phyloP scores from a whole-genome alignment of 92 coral and sea anemone genomes.

The Zoanthus sociatus region DNA sequence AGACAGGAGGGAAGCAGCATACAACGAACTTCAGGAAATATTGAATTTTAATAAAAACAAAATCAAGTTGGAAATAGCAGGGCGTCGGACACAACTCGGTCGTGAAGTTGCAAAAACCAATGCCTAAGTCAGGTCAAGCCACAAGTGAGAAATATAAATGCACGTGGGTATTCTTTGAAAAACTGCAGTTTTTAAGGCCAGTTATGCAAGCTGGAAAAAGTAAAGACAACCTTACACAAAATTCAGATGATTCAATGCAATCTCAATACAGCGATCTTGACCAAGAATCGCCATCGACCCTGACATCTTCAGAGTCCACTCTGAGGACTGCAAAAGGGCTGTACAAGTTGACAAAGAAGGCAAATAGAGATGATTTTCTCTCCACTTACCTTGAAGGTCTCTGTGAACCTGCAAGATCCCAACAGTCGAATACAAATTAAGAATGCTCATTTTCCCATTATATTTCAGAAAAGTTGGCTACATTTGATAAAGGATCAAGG shows the following conservation, averaged over 20 bases:
- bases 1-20: constrained; percentile 51
- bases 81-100: constrained; percentile 48
- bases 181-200: constrained; percentile 50
- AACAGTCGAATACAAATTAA: constrained; percentile 44
- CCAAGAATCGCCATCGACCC: constrained; percentile 33
- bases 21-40: constrained; percentile 48
- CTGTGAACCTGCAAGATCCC: constrained; percentile 52
- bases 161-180: constrained; percentile 46
- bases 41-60: constrained; percentile 42
- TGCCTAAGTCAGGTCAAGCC: constrained; percentile 53
- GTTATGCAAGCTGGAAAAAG: constrained; percentile 51
- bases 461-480: constrained; percentile 10
- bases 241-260: constrained; percentile 1
- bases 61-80: constrained; percentile 51
- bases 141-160: constrained; percentile 46
- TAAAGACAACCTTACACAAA: constrained; percentile 36
- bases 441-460: constrained; percentile 51
- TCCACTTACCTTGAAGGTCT: constrained; percentile 51
- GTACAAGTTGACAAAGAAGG: constrained; percentile 34
- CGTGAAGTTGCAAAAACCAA: constrained; percentile 53
- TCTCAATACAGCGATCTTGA: constrained; percentile 10
- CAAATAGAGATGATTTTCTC: constrained; percentile 42
- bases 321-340: constrained; percentile 44
- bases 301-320: constrained; percentile 51
- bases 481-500: constrained; percentile 23